Percentiles rank a stretch among this genome's conserved stretches.
Conservation (phyloP, 1,140 invertebrate genomes). For the Artemia franciscana region DNA sequence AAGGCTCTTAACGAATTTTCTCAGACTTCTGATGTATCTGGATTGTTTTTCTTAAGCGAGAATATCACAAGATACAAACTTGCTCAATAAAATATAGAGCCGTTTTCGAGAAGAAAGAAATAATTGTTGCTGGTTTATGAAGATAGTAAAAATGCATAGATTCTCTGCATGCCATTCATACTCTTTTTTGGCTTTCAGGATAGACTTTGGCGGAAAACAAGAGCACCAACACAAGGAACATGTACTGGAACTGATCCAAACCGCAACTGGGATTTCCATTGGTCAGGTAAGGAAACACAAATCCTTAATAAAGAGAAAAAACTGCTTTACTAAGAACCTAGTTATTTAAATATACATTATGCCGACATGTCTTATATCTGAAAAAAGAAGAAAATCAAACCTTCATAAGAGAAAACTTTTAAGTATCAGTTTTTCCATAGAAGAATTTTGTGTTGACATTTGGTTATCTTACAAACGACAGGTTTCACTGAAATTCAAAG, state of each 20-base stretch:
- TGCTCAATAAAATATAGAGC: background rate
- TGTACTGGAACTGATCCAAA: conserved; percentile 7
- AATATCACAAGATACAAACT: background rate
- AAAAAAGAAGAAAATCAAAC: background rate
- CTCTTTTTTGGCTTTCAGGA: background rate
- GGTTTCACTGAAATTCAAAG: too few species aligned
- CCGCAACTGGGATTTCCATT: conserved; percentile 26
- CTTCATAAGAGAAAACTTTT: background rate
- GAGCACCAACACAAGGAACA: background rate
- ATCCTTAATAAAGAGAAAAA: too few species aligned
- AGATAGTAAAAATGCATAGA: background rate
- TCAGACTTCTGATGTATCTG: background rate
- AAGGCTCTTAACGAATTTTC: background rate
- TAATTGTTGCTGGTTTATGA: background rate
- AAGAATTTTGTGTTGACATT: background rate
- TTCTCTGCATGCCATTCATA: background rate
- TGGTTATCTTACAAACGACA: background rate
- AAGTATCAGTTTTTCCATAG: background rate
- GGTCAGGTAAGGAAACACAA: conserved; percentile 25
- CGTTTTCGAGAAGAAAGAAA: background rate
- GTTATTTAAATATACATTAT: background rate
- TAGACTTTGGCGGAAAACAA: conserved; percentile 6
- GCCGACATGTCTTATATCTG: background rate
- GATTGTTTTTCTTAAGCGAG: background rate
- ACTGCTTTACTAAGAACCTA: background rate